Evolutionary conservation across 2,888 invertebrate genomes (phyloP).

Genomic region (Pachycephus smyrnensis): DNA sequence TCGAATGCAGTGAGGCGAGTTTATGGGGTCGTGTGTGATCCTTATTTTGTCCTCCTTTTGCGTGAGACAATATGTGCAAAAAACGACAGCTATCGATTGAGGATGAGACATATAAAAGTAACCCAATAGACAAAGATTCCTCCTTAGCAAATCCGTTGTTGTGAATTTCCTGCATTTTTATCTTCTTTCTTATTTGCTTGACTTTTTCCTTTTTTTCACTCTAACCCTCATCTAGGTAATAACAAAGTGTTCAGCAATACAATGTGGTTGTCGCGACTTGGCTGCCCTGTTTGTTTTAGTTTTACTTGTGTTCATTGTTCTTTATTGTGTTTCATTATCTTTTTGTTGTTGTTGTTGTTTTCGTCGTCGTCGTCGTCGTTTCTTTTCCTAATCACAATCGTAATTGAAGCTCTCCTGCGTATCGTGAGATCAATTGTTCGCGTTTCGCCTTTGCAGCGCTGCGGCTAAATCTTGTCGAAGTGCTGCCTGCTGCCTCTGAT

Average conservation of each 20-base stretch:
- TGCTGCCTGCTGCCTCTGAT: constrained; percentile 85
- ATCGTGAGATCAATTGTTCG: constrained; percentile 69
- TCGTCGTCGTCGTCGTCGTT: constrained; percentile 9
- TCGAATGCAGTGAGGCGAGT: constrained; percentile 42
- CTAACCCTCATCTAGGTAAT: constrained; percentile 42
- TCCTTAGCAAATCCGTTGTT: constrained; percentile 41
- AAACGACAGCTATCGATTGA: neutral
- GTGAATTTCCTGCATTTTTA: constrained; percentile 50
- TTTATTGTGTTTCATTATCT: constrained; percentile 33
- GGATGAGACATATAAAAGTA: constrained; percentile 6
- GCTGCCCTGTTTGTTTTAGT: constrained; percentile 34
- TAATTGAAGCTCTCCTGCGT: constrained; percentile 55
- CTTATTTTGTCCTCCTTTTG: neutral
- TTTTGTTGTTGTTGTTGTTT: constrained; percentile 25
- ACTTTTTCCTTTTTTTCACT: neutral
- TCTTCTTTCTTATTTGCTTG: neutral
- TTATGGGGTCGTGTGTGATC: constrained; percentile 1
- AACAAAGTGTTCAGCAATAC: constrained; percentile 55
- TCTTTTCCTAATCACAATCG: constrained; percentile 57
- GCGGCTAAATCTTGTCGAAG: constrained; percentile 88
- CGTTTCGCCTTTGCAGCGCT: constrained; percentile 86
- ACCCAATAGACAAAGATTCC: constrained; percentile 24
- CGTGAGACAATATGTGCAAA: neutral
- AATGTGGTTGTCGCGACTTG: constrained; percentile 39
- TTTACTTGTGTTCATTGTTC: constrained; percentile 26